Conservation (phyloP, 2,113 vertebrate species). For the Hemiprocne comata region DNA sequence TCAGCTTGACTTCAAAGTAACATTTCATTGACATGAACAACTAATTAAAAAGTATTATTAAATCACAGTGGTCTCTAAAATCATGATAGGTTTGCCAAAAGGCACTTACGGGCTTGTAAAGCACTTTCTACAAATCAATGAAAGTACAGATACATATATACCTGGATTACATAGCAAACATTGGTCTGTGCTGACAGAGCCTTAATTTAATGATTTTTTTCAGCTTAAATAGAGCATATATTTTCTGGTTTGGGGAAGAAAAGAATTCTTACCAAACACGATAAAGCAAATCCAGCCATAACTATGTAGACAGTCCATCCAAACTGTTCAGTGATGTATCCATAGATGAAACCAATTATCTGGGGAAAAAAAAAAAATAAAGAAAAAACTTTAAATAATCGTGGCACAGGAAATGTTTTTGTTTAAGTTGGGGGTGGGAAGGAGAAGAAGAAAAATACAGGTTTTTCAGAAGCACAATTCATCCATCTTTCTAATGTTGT, state of each 20-base stretch:
- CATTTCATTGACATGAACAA: background rate
- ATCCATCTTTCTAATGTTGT: background rate
- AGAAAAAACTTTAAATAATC: background rate
- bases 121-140: background rate
- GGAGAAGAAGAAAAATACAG: background rate
- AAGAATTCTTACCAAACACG: constrained; percentile 87
- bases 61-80: background rate
- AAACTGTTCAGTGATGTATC: constrained; percentile 92
- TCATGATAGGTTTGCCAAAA: background rate
- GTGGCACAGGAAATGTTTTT: no score
- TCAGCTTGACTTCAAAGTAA: background rate
- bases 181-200: background rate
- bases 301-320: constrained; percentile 97
- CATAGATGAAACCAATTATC: constrained; percentile 93
- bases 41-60: background rate
- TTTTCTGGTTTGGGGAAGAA: background rate
- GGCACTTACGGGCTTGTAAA: background rate
- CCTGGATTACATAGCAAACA: background rate
- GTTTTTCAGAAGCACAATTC: background rate
- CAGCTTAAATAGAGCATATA: background rate
- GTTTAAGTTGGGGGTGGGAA: fast-evolving
- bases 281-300: constrained; percentile 90
- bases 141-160: background rate
- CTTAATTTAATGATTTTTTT: background rate
- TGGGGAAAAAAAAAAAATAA: constrained; percentile 34